Percentiles rank a stretch among this genome's conserved stretches.
Conservation (phyloP, 2,888 invertebrate species). For the Caenorhabditis macrosperma region DNA sequence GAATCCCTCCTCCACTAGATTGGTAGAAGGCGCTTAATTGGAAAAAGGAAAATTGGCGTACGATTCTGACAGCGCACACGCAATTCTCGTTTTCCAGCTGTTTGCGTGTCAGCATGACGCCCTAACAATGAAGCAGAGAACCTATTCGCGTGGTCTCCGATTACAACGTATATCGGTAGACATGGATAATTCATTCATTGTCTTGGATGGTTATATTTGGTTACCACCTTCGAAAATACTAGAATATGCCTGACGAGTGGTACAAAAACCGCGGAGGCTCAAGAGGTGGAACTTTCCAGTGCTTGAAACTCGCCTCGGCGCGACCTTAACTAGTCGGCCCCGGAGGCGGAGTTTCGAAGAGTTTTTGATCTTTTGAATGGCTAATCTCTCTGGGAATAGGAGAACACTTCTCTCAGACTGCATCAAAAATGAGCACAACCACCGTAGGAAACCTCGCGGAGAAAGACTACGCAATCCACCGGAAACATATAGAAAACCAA, state of each 20-base stretch:
- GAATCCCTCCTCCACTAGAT: neutral
- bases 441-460: neutral
- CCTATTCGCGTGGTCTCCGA: neutral
- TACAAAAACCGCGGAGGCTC: neutral
- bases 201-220: neutral
- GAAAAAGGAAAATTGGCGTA: neutral
- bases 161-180: neutral
- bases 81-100: neutral
- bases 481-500: neutral
- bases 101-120: neutral
- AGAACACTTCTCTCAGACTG: neutral
- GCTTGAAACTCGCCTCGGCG: neutral
- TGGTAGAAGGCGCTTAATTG: neutral
- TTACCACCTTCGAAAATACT: slow-evolving; percentile 15
- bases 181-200: neutral
- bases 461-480: neutral
- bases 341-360: neutral
- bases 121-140: neutral
- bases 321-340: no score
- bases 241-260: slow-evolving; percentile 3
- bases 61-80: neutral
- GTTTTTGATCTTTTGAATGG: neutral
- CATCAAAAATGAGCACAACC: neutral
- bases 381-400: neutral
- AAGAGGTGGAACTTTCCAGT: neutral